These are phyloP conservation scores for Tetragnatha montana DNA, from an alignment of 2,888 invertebrate species.

Conservation along the genomic window DNA sequence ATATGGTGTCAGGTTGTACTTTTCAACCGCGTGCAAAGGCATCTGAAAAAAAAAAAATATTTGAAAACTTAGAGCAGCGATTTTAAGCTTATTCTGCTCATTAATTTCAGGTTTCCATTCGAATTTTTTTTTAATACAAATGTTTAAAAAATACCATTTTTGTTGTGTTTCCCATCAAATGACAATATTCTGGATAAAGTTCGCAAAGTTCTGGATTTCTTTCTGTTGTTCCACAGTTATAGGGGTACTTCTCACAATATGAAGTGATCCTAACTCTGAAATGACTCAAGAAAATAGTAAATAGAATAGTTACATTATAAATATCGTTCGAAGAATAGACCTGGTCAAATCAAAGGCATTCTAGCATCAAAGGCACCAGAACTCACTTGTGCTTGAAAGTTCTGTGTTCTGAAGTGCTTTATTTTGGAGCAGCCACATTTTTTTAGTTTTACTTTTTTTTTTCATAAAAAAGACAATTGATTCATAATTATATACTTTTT, in stretches of 20 bases:
- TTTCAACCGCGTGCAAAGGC: conserved; percentile 14
- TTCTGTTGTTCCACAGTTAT: conserved; percentile 35
- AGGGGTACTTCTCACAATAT: conserved; percentile 45
- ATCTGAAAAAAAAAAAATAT: conserved; percentile 41
- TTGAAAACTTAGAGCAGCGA: too few species aligned
- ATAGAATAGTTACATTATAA: too few species aligned
- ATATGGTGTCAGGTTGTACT: conserved; percentile 18
- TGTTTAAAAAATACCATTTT: conserved; percentile 26
- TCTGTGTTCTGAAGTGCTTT: too few species aligned
- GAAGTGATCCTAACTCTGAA: conserved; percentile 41
- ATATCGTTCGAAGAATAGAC: too few species aligned
- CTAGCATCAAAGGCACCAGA: too few species aligned
- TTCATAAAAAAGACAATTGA: too few species aligned
- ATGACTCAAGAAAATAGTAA: not conserved
- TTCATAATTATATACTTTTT: too few species aligned
- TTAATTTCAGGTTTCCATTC: not conserved
- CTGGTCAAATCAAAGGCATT: too few species aligned
- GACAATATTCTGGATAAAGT: conserved; percentile 53
- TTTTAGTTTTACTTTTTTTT: too few species aligned
- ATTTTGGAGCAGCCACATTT: too few species aligned
- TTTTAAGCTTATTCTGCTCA: not conserved
- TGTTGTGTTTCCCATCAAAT: conserved; percentile 15
- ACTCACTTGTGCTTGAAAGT: too few species aligned
- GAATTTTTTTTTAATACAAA: not conserved
- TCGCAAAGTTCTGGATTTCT: conserved; percentile 23